phyloP scores from a whole-genome alignment of 2,113 vertebrate species.

The Crotalus tigris region DNA sequence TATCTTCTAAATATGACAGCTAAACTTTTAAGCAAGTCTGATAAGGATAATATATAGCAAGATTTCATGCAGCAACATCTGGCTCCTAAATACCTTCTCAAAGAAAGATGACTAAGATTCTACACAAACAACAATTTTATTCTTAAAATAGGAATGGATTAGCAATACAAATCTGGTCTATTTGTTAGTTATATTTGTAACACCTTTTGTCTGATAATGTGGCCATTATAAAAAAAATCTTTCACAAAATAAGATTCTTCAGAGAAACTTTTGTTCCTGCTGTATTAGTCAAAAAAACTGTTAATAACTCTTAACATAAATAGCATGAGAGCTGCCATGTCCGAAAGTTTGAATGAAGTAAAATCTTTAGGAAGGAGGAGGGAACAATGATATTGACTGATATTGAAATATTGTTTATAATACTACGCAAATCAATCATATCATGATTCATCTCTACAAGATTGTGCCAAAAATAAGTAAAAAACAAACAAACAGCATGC shows the following conservation, averaged over 20 bases:
- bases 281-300: background rate
- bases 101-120: background rate
- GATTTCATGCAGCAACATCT: background rate
- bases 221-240: background rate
- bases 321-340: background rate
- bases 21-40: background rate
- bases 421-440: conserved; percentile 53
- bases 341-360: background rate
- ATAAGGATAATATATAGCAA: background rate
- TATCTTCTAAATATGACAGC: background rate
- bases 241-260: background rate
- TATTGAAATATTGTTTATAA: conserved; percentile 36
- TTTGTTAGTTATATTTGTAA: background rate
- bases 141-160: background rate
- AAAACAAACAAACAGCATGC: conserved; percentile 10
- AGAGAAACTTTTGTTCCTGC: background rate
- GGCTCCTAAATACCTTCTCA: background rate
- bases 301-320: background rate
- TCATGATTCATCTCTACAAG: conserved; percentile 57
- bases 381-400: background rate
- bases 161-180: background rate
- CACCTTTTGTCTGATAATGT: background rate
- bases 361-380: background rate
- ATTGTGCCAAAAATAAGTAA: conserved; percentile 34
- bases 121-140: background rate